phyloP scores from a whole-genome alignment of 2,888 invertebrate species.

The Cryptosula pallasiana region DNA sequence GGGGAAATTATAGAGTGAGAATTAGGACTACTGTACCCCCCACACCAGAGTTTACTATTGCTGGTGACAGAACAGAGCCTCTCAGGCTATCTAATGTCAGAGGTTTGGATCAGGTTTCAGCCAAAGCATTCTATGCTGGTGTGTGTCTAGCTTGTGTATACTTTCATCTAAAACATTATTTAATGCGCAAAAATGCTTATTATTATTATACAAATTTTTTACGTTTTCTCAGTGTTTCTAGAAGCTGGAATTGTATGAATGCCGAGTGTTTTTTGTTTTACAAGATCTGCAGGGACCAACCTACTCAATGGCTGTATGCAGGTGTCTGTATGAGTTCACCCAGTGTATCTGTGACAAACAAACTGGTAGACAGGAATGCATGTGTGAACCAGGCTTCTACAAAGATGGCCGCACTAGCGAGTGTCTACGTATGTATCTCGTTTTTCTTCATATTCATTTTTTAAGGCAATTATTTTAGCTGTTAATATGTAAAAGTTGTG shows the following conservation, averaged over 20 bases:
- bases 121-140: slow-evolving; percentile 3
- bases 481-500: too few relatives aligned
- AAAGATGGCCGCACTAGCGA: slow-evolving; percentile 62
- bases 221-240: too few relatives aligned
- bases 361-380: slow-evolving; percentile 66
- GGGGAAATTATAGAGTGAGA: background rate
- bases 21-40: too few relatives aligned
- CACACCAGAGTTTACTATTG: background rate
- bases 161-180: too few relatives aligned
- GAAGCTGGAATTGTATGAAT: too few relatives aligned
- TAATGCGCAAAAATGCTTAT: too few relatives aligned
- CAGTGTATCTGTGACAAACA: slow-evolving; percentile 65
- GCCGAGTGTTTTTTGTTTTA: too few relatives aligned
- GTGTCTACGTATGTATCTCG: slow-evolving; percentile 59
- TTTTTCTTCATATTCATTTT: slow-evolving; percentile 24
- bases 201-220: too few relatives aligned
- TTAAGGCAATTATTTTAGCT: too few relatives aligned
- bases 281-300: slow-evolving; percentile 7
- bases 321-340: slow-evolving; percentile 45
- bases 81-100: background rate
- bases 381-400: slow-evolving; percentile 64
- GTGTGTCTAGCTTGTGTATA: background rate
- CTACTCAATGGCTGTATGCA: background rate
- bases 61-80: background rate
- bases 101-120: background rate